Evolutionary conservation across 1,140 invertebrate species (phyloP).

Genomic region (Drosophila trapezifrons): DNA sequence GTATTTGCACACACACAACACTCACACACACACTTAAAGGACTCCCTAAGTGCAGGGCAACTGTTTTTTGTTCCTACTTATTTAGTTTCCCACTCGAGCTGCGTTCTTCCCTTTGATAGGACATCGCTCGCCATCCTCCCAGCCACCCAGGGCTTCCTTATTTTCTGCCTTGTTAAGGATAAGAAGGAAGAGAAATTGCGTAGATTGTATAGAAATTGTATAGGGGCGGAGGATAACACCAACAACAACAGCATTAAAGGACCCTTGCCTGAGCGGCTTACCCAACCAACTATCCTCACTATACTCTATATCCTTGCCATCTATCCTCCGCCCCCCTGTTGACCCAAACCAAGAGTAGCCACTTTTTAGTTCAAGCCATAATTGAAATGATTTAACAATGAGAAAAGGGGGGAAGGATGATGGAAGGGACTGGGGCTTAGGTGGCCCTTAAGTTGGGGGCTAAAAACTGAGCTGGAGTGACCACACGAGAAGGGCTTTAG

Average conservation of each 20-base stretch:
- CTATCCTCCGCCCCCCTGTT: constrained; percentile 6
- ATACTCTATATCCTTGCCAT: not conserved
- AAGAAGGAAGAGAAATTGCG: constrained; percentile 21
- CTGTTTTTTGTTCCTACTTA: constrained; percentile 10
- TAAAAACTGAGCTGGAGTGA: not conserved
- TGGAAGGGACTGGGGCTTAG: not conserved
- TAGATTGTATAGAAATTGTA: constrained; percentile 31
- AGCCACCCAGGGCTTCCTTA: not conserved
- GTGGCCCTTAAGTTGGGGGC: not conserved
- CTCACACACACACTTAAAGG: constrained; percentile 19
- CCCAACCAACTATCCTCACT: constrained; percentile 24
- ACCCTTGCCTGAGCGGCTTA: constrained; percentile 38
- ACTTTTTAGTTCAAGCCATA: constrained; percentile 45
- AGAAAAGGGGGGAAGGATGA: not conserved
- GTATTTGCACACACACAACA: constrained; percentile 19
- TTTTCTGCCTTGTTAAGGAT: constrained; percentile 31
- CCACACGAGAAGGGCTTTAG: constrained; percentile 4
- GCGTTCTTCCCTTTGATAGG: constrained; percentile 31
- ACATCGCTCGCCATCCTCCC: no score
- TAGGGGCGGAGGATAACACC: constrained; percentile 8
- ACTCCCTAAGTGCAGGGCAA: constrained; percentile 24
- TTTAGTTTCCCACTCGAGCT: constrained; percentile 11
- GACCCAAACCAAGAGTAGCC: constrained; percentile 30
- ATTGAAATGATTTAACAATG: constrained; percentile 55
- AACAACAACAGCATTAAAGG: constrained; percentile 22